These are phyloP conservation scores for Drosophila orena DNA, from an alignment of 1,140 invertebrate genomes.

Conservation along the genomic window DNA sequence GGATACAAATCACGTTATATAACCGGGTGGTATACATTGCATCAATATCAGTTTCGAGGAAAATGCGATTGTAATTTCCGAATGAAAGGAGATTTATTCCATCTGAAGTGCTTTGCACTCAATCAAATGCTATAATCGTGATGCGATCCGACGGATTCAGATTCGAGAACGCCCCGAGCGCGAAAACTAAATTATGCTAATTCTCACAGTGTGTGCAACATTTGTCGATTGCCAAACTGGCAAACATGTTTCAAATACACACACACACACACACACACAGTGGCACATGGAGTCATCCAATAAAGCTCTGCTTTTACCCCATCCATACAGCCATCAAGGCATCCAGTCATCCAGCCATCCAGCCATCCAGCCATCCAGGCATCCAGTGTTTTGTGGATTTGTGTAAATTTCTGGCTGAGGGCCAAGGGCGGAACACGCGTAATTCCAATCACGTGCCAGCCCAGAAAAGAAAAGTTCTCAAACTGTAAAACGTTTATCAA, in stretches of 20 bases:
- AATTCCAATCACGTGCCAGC: conserved; percentile 79
- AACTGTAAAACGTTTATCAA: conserved; percentile 82
- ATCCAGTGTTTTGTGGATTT: conserved; percentile 42
- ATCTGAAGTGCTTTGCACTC: conserved; percentile 33
- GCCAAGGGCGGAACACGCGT: conserved; percentile 58
- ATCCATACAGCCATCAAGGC: background rate
- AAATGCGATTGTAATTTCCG: background rate
- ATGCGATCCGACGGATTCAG: conserved; percentile 31
- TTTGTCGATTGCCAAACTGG: conserved; percentile 76
- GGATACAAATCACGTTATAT: background rate
- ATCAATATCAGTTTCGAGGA: background rate
- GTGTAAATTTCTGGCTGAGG: conserved; percentile 62
- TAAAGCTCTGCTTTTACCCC: conserved; percentile 21
- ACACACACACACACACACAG: background rate
- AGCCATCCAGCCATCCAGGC: background rate
- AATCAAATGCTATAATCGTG: conserved; percentile 38
- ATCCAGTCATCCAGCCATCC: no score
- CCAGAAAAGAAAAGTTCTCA: conserved; percentile 74
- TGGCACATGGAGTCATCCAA: conserved; percentile 6
- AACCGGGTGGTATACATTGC: conserved; percentile 4
- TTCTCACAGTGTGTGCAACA: conserved; percentile 69
- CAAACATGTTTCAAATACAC: conserved; percentile 53
- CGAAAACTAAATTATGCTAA: conserved; percentile 66
- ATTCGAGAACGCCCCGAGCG: conserved; percentile 18
- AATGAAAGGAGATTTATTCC: conserved; percentile 18